Evolutionary conservation across 2,888 invertebrate genomes (phyloP).

Genomic region (Dryococelus australis): DNA sequence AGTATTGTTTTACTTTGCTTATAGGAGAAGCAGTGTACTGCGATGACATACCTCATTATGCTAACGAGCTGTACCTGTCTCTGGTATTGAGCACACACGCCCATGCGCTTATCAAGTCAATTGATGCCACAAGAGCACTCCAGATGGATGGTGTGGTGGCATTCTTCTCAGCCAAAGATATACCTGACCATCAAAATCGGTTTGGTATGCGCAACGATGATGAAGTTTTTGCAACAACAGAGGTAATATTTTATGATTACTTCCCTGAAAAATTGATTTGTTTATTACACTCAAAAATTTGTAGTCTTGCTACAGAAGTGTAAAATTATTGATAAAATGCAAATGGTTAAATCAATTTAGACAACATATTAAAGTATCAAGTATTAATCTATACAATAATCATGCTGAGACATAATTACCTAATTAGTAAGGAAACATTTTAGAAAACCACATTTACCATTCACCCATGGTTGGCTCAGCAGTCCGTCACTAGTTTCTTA

Average conservation of each 20-base stretch:
- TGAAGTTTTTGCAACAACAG: constrained; percentile 79
- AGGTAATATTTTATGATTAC: constrained; percentile 61
- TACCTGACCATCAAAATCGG: constrained; percentile 70
- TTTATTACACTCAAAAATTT: no score
- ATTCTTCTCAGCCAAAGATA: constrained; percentile 79
- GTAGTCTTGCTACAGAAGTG: no score
- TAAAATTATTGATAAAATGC: no score
- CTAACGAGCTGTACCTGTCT: constrained; percentile 81
- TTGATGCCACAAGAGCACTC: constrained; percentile 80
- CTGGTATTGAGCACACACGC: constrained; percentile 82
- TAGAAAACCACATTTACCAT: no score
- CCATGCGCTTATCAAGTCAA: constrained; percentile 78
- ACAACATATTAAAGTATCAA: no score
- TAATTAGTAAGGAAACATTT: no score
- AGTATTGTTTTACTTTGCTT: no score
- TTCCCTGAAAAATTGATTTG: background rate
- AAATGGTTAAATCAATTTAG: no score
- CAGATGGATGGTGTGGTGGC: constrained; percentile 79
- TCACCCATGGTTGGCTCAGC: no score
- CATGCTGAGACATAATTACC: no score
- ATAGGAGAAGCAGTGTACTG: constrained; percentile 88
- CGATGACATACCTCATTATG: constrained; percentile 82
- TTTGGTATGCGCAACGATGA: constrained; percentile 84
- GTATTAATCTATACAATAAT: no score
- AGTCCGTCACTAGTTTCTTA: no score